A percentile compares a stretch with the other conserved stretches of the same genome.
phyloP scores from a whole-genome alignment of 2,888 invertebrate species.

The Coenonympha arcania region DNA sequence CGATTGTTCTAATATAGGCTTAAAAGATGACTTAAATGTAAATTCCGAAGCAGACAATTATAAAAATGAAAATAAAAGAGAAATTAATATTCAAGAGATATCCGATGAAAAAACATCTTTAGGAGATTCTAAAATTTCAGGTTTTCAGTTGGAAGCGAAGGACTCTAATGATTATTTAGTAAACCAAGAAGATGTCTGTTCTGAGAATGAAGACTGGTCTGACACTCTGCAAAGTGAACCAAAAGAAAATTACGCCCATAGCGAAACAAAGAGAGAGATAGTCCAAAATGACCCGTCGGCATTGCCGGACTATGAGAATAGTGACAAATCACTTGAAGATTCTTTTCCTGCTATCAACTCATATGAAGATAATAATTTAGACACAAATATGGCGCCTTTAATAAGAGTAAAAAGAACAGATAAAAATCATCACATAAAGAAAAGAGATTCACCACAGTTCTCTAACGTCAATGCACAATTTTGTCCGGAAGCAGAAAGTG shows the following conservation, averaged over 20 bases:
- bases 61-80: constrained; percentile 56
- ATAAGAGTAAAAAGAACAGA: constrained; percentile 61
- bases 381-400: constrained; percentile 45
- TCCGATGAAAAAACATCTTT: constrained; percentile 31
- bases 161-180: constrained; percentile 35
- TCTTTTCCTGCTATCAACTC: constrained; percentile 55
- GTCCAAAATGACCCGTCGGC: constrained; percentile 36
- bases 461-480: constrained; percentile 55
- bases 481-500: constrained; percentile 54
- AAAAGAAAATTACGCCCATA: constrained; percentile 27
- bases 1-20: constrained; percentile 24
- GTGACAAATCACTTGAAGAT: constrained; percentile 60
- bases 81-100: constrained; percentile 41
- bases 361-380: constrained; percentile 43
- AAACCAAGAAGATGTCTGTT: constrained; percentile 35
- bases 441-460: constrained; percentile 46
- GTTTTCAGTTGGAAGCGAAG: constrained; percentile 32
- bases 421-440: constrained; percentile 39
- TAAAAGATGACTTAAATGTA: constrained; percentile 34
- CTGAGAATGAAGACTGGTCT: constrained; percentile 19
- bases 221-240: constrained; percentile 13
- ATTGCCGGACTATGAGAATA: constrained; percentile 45
- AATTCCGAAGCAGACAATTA: constrained; percentile 29
- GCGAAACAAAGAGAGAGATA: constrained; percentile 44
- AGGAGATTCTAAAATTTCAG: constrained; percentile 34